These are phyloP conservation scores for Brachionus koreanus DNA, from an alignment of 1,140 invertebrate genomes.

Conservation along the genomic window DNA sequence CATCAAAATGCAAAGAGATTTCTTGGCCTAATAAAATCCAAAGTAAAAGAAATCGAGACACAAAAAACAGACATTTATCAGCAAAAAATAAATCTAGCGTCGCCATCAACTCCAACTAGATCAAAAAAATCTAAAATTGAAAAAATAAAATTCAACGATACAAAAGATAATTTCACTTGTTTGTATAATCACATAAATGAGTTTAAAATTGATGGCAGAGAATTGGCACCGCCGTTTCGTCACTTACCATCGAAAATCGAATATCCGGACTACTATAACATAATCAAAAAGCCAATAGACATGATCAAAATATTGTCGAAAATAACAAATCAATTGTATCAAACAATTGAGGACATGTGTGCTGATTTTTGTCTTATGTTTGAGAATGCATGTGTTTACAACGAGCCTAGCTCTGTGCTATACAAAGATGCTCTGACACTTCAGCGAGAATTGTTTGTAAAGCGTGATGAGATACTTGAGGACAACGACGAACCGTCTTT, in stretches of 20 bases:
- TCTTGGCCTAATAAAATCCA: not conserved
- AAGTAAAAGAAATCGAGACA: not conserved
- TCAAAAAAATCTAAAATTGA: not conserved
- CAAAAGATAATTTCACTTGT: not conserved
- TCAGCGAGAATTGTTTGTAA: not conserved
- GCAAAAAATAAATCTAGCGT: not conserved
- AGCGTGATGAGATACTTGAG: not conserved
- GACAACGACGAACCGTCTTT: not conserved
- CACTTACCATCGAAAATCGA: conserved; percentile 77
- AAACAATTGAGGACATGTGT: conserved; percentile 80
- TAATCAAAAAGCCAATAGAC: conserved; percentile 88
- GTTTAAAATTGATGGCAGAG: not conserved
- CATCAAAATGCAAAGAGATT: conserved; percentile 61
- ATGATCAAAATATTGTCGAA: conserved; percentile 80
- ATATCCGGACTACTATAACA: conserved; percentile 91
- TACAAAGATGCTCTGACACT: conserved; percentile 70
- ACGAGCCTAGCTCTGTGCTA: conserved; percentile 96
- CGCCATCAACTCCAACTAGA: not conserved
- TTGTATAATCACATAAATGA: conserved; percentile 36
- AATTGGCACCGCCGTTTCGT: conserved; percentile 36
- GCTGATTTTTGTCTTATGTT: conserved; percentile 94
- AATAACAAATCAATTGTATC: conserved; percentile 69
- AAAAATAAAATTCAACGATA: not conserved
- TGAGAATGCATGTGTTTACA: conserved; percentile 98
- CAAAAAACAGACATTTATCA: not conserved